phyloP scores from a whole-genome alignment of 2,113 vertebrate species.

The Rattus norvegicus region DNA sequence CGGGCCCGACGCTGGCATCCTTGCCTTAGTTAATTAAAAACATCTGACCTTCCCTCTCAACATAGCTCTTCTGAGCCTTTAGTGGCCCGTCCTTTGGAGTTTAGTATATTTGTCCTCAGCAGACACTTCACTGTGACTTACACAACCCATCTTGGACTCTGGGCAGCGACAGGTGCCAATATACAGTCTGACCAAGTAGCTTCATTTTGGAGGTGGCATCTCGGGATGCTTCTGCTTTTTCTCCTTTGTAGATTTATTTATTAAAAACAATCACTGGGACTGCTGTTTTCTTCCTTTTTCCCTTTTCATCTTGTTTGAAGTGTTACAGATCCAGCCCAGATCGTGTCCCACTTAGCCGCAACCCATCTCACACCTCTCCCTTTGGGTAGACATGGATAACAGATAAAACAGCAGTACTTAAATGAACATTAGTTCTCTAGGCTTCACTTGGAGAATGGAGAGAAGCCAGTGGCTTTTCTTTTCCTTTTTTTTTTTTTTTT shows the following conservation, averaged over 20 bases:
- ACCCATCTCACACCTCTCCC: no score
- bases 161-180: background rate
- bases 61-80: background rate
- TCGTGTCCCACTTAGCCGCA: background rate
- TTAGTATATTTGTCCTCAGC: background rate
- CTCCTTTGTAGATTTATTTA: background rate
- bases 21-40: background rate
- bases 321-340: background rate
- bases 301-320: background rate
- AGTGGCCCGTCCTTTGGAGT: no score
- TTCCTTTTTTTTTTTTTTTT: no score
- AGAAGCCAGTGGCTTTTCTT: background rate
- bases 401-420: background rate
- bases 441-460: background rate
- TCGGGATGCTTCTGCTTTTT: background rate
- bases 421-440: background rate
- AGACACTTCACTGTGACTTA: background rate
- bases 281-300: background rate
- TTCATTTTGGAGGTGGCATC: background rate
- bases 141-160: background rate
- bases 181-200: fast-evolving
- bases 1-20: background rate
- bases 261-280: no score
- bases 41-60: no score
- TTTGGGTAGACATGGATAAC: background rate